phyloP scores from a whole-genome alignment of 2,888 invertebrate genomes.

The Heterodera filipjevi region DNA sequence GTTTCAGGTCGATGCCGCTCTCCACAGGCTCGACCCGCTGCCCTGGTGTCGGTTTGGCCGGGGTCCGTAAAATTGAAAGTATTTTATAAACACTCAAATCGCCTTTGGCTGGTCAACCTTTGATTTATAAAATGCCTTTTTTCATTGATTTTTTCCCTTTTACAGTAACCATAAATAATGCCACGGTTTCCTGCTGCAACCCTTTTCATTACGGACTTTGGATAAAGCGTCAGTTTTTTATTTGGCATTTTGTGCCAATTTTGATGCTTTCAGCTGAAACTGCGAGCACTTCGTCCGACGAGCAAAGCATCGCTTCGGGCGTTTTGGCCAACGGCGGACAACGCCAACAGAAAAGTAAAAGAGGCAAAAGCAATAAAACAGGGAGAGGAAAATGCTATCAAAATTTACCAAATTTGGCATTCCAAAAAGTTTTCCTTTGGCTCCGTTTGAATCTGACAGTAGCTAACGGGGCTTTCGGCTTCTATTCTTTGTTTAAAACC shows the following conservation, averaged over 20 bases:
- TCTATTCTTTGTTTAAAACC: too few species aligned
- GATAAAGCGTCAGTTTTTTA: conserved; percentile 54
- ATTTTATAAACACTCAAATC: neutral
- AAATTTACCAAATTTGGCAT: too few species aligned
- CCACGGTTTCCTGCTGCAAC: conserved; percentile 63
- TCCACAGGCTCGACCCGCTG: conserved; percentile 61
- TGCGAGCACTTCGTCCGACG: conserved; percentile 39
- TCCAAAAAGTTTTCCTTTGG: too few species aligned
- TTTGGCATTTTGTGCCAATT: conserved; percentile 10
- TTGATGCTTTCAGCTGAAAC: conserved; percentile 53
- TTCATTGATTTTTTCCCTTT: neutral
- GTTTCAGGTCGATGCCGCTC: conserved; percentile 58
- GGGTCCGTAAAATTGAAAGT: neutral
- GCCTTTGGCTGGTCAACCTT: too few species aligned
- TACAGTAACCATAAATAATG: conserved; percentile 62
- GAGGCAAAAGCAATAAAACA: too few species aligned
- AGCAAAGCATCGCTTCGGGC: conserved; percentile 44
- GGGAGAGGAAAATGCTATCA: too few species aligned
- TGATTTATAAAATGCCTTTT: neutral
- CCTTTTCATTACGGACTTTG: conserved; percentile 63
- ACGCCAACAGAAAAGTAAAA: conserved; percentile 8
- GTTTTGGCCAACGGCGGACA: conserved; percentile 47
- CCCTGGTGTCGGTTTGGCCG: conserved; percentile 65
- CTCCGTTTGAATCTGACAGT: too few species aligned
- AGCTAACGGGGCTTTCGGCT: too few species aligned